Evolutionary conservation across 2,797 vertebrate species (phyloP), one percentile per base, ranked within the genome.

Genomic region (Pantherophis alleghaniensis): DNA sequence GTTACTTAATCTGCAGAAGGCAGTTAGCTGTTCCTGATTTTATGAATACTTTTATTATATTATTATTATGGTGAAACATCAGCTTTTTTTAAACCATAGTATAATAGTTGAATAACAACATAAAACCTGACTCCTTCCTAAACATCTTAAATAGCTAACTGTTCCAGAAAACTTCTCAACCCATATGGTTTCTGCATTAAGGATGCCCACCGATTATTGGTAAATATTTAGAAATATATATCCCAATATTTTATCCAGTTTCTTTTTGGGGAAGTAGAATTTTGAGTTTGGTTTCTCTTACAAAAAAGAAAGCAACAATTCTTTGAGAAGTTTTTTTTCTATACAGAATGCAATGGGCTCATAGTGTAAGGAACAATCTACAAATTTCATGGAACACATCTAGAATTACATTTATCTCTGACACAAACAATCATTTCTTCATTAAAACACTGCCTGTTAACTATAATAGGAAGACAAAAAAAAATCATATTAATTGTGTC

Each of bases 391-490:
- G 51, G 74, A 93, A 95, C 92, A 94, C 95, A 83, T 94, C 95
- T 94, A 89, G 93, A 94, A 28, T 94, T 96, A 83, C 88, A 91
- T 95, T 96, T 95, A 94, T 93, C 95, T 93, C 92, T 94, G 91
- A 95, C 95, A 94, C 96, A 96, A 96, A 95, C 86, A 92, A 95
- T 95, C 91, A 86, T 89, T 95, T 95, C 96, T 95, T 96, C 96
- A 96, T 97, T 95, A 97, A 97, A 97, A 95, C 88, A 37, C 93
- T 94, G 91, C 74, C 95, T 95, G 95, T 95, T 95, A 94, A 53
- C 69, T 95, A 92, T 94, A 91, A 90, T 96, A 93, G 83, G 94
- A 93, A 95, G 95, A 93, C 94, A 95, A 91, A 91, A 96, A 96
- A 95, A 92, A 94, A 51, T 94, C 90, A 94, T 91, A n/a, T 94